phyloP scores from a whole-genome alignment of 1,140 invertebrate genomes.

The Eciton burchellii region DNA sequence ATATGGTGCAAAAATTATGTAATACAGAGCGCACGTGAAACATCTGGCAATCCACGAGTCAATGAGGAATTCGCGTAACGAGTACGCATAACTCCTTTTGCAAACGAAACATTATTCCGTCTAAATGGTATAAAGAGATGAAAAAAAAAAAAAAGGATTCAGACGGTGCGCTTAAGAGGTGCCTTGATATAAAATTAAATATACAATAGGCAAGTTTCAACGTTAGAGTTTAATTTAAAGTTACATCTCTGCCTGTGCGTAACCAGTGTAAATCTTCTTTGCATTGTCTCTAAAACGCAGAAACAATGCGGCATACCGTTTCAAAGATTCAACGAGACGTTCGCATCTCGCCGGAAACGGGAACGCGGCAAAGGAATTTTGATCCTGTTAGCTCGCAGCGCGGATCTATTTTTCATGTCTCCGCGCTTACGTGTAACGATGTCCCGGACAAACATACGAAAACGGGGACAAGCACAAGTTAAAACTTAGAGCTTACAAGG shows the following conservation, averaged over 20 bases:
- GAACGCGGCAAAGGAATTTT: conserved; percentile 19
- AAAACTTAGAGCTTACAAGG: neutral
- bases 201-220: neutral
- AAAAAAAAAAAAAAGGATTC: too few species aligned
- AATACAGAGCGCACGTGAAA: neutral
- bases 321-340: conserved; percentile 45
- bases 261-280: conserved; percentile 30
- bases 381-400: conserved; percentile 30
- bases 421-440: conserved; percentile 16
- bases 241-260: conserved; percentile 1
- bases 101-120: neutral
- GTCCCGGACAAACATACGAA: conserved; percentile 4
- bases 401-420: conserved; percentile 41
- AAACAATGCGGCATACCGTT: conserved; percentile 28
- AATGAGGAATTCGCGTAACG: conserved; percentile 1
- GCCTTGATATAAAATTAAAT: conserved; percentile 8
- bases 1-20: neutral
- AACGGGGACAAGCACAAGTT: neutral
- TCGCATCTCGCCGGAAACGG: neutral
- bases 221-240: conserved; percentile 40
- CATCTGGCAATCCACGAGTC: neutral
- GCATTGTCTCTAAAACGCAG: neutral
- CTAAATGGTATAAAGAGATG: too few species aligned
- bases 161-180: neutral
- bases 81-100: too few species aligned